phyloP scores from a whole-genome alignment of 2,888 invertebrate genomes.

The Xanthia icteritia region DNA sequence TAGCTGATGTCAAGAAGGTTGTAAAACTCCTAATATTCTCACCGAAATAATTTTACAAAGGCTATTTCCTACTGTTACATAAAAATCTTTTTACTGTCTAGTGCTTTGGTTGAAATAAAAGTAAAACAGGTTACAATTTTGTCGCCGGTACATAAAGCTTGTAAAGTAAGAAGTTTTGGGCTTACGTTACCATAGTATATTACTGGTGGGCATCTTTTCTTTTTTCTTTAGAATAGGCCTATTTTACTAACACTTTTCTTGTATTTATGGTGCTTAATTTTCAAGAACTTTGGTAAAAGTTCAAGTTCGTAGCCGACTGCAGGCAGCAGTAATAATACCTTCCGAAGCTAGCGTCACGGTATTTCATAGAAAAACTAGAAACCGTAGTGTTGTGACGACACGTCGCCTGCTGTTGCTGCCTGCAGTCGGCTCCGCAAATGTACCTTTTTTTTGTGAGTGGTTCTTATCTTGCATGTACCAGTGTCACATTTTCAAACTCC shows the following conservation, averaged over 20 bases:
- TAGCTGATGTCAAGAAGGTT: conserved; percentile 10
- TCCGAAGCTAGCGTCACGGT: too few relatives aligned
- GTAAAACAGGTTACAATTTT: conserved; percentile 53
- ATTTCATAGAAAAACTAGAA: too few relatives aligned
- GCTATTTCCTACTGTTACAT: conserved; percentile 28
- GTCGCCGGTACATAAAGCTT: conserved; percentile 43
- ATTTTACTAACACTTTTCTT: conserved; percentile 15
- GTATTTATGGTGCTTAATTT: conserved; percentile 23
- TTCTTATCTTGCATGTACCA: not conserved
- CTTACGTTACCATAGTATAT: conserved; percentile 13
- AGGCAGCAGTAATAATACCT: too few relatives aligned
- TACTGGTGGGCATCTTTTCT: conserved; percentile 29
- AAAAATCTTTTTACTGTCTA: conserved; percentile 47
- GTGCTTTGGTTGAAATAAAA: conserved; percentile 40
- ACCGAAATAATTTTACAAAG: conserved; percentile 52
- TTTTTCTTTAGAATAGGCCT: conserved; percentile 13
- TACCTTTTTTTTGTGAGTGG: not conserved
- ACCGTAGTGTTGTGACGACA: too few relatives aligned
- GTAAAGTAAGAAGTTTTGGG: conserved; percentile 29
- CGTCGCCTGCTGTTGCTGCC: too few relatives aligned
- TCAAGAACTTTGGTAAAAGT: not conserved
- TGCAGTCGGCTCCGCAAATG: too few relatives aligned
- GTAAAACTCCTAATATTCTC: conserved; percentile 13
- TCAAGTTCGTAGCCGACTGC: too few relatives aligned
- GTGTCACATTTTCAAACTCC: not conserved